Conservation (phyloP, 2,113 vertebrate species). For the Psettodes erumei region DNA sequence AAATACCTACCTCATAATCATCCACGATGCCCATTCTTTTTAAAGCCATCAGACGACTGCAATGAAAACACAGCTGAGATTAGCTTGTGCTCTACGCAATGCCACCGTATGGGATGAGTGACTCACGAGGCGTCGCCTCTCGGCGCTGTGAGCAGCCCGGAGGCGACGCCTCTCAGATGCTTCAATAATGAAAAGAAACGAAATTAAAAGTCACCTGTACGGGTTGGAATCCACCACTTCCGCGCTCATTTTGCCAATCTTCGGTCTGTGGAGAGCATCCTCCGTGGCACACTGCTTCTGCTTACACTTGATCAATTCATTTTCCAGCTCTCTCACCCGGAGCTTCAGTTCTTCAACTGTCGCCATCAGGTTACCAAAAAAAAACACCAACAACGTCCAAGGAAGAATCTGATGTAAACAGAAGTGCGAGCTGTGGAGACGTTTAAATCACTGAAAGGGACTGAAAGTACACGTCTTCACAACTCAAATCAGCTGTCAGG, state of each 20-base stretch:
- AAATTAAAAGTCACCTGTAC: slow-evolving; percentile 88
- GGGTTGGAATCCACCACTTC: slow-evolving; percentile 97
- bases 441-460: background rate
- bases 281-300: slow-evolving; percentile 61
- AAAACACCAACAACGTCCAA: fast-evolving
- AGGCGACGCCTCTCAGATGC: background rate
- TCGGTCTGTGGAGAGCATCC: slow-evolving; percentile 77
- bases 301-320: slow-evolving; percentile 86
- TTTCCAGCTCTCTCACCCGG: slow-evolving; percentile 88
- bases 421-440: fast-evolving
- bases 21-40: slow-evolving; percentile 98
- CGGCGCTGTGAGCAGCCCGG: fast-evolving
- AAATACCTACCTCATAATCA: slow-evolving; percentile 91
- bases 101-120: slow-evolving; percentile 40
- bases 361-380: slow-evolving; percentile 62
- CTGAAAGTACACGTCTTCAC: slow-evolving; percentile 78
- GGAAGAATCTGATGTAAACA: background rate
- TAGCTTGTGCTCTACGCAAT: slow-evolving; percentile 15
- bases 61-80: slow-evolving; percentile 57
- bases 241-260: slow-evolving; percentile 90
- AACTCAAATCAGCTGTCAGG: slow-evolving; percentile 61
- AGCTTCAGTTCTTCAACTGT: slow-evolving; percentile 86
- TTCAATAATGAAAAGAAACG: background rate
- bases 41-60: slow-evolving; percentile 95
- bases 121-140: slow-evolving; percentile 63